phyloP scores from a whole-genome alignment of 2,113 vertebrate species.

The Anolis sagrei region DNA sequence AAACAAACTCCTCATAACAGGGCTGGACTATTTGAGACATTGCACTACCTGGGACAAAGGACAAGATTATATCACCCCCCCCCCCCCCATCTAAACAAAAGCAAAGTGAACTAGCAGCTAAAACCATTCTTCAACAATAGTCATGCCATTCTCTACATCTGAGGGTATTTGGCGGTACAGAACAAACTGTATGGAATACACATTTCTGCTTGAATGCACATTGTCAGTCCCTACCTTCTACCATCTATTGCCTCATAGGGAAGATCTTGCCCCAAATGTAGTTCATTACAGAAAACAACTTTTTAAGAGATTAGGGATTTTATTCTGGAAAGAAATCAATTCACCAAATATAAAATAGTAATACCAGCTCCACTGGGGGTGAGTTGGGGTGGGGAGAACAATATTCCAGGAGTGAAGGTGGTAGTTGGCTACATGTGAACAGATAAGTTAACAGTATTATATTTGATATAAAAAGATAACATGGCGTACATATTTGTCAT shows the following conservation, averaged over 20 bases:
- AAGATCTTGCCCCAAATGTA: fast-evolving
- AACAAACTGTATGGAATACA: neutral
- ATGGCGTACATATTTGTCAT: neutral
- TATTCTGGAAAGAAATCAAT: constrained; percentile 8
- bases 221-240: neutral
- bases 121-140: neutral
- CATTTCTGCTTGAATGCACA: neutral
- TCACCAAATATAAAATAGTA: constrained; percentile 22
- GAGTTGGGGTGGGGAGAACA: neutral
- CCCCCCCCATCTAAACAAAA: neutral
- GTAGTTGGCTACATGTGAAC: constrained; percentile 24
- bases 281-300: neutral
- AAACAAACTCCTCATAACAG: too few relatives aligned
- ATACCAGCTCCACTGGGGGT: neutral
- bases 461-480: neutral
- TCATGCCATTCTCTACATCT: neutral
- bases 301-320: neutral
- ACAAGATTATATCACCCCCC: too few relatives aligned
- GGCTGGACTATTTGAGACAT: too few relatives aligned
- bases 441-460: constrained; percentile 26
- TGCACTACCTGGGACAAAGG: too few relatives aligned
- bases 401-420: too few relatives aligned
- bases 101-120: neutral
- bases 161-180: neutral
- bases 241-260: neutral